phyloP scores from a whole-genome alignment of 2,888 invertebrate species.

The Ectemnius continuus region DNA sequence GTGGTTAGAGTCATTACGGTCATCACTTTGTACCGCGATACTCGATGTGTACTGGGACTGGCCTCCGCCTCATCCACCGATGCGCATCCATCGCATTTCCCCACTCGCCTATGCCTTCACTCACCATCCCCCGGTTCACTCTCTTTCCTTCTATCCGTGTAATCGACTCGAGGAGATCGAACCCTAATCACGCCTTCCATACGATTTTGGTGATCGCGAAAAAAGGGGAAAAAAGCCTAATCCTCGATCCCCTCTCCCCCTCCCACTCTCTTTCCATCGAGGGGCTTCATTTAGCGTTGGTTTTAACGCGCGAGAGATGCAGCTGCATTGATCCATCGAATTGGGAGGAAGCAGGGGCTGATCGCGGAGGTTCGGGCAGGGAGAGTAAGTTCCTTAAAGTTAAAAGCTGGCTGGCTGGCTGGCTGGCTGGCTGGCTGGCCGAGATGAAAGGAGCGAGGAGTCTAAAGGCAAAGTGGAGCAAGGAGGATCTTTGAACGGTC shows the following conservation, averaged over 20 bases:
- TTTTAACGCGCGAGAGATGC: background rate
- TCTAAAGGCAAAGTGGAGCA: conserved; percentile 35
- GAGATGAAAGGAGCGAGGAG: background rate
- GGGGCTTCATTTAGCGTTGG: too few relatives aligned
- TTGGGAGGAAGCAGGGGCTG: background rate
- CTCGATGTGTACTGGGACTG: conserved; percentile 41
- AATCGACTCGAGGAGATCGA: conserved; percentile 28
- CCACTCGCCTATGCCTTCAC: conserved; percentile 6
- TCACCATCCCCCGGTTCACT: background rate
- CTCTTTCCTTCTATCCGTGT: conserved; percentile 12
- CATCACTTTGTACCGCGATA: conserved; percentile 69
- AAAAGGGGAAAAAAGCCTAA: background rate
- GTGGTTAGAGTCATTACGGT: conserved; percentile 73
- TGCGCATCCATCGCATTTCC: conserved; percentile 12
- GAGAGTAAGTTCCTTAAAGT: conserved; percentile 10
- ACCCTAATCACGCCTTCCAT: conserved; percentile 14
- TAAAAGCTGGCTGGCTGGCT: background rate
- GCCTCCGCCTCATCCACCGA: conserved; percentile 34
- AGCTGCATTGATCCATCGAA: conserved; percentile 5
- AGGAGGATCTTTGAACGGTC: conserved; percentile 26
- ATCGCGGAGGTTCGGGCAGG: background rate
- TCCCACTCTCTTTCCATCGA: too few relatives aligned
- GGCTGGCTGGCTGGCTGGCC: too few relatives aligned
- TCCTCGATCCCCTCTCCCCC: too few relatives aligned
- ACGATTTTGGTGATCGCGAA: conserved; percentile 10